Conservation (phyloP, 2,888 invertebrate genomes). For the Philereme vetulata region DNA sequence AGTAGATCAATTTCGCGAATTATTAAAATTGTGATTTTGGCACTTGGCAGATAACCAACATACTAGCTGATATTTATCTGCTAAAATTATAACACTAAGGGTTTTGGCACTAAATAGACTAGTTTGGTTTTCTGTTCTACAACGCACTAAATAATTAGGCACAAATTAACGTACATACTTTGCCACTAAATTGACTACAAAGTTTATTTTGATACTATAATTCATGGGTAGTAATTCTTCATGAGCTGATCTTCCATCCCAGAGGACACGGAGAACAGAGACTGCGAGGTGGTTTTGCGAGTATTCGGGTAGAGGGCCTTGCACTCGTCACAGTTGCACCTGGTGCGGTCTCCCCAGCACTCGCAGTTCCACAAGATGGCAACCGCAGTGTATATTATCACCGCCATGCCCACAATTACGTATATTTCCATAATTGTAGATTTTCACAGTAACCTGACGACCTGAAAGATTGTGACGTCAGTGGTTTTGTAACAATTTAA, state of each 20-base stretch:
- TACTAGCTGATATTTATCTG: no score
- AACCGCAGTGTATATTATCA: slow-evolving; percentile 67
- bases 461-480: slow-evolving; percentile 42
- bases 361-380: slow-evolving; percentile 62
- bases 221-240: slow-evolving; percentile 29
- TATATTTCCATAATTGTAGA: slow-evolving; percentile 70
- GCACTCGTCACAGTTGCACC: slow-evolving; percentile 75
- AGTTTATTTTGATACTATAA: slow-evolving; percentile 7
- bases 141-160: background rate
- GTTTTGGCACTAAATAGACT: background rate
- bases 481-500: slow-evolving; percentile 34
- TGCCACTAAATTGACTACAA: background rate
- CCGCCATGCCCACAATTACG: slow-evolving; percentile 69
- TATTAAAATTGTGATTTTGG: background rate
- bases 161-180: background rate
- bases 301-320: slow-evolving; percentile 52
- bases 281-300: slow-evolving; percentile 40
- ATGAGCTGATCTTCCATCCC: slow-evolving; percentile 57
- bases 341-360: slow-evolving; percentile 62
- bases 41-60: background rate
- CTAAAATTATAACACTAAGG: slow-evolving; percentile 7
- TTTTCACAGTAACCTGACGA: slow-evolving; percentile 44
- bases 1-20: background rate
- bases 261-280: slow-evolving; percentile 63
- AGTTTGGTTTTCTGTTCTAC: background rate